Evolutionary conservation across 2,888 invertebrate species (phyloP).

Genomic region (Perizoma affinitatum): DNA sequence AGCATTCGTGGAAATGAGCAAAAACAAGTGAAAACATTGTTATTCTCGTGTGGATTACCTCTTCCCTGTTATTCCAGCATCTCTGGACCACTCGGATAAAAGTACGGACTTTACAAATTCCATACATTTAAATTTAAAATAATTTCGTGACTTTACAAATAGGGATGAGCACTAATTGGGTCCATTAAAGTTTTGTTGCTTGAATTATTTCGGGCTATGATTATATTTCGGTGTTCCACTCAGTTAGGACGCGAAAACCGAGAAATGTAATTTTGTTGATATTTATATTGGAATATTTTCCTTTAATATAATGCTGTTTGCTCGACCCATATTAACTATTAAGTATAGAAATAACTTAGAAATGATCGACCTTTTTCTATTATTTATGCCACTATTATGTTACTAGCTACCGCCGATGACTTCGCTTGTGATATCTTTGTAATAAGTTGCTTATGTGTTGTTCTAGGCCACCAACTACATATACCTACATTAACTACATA

Average conservation of each 20-base stretch:
- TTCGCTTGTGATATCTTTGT: too few species aligned
- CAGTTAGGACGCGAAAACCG: slow-evolving; percentile 17
- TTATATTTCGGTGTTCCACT: slow-evolving; percentile 41
- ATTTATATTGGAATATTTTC: slow-evolving; percentile 25
- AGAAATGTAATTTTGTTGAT: slow-evolving; percentile 27
- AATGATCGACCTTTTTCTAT: neutral
- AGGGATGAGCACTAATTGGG: slow-evolving; percentile 54
- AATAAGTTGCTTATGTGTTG: too few species aligned
- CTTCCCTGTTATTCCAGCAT: slow-evolving; percentile 62
- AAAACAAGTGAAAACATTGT: slow-evolving; percentile 77
- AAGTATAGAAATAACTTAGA: slow-evolving; percentile 3
- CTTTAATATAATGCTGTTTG: slow-evolving; percentile 4
- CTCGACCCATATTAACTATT: slow-evolving; percentile 4
- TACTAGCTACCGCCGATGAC: neutral
- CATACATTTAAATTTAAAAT: slow-evolving; percentile 59
- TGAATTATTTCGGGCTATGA: slow-evolving; percentile 50
- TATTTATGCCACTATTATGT: neutral
- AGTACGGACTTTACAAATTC: slow-evolving; percentile 56
- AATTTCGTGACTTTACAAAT: slow-evolving; percentile 51
- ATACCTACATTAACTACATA: too few species aligned
- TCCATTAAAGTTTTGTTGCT: slow-evolving; percentile 55
- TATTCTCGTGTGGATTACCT: slow-evolving; percentile 75
- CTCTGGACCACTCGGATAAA: slow-evolving; percentile 50
- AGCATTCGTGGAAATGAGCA: slow-evolving; percentile 69
- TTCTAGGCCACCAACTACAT: too few species aligned